phyloP scores from a whole-genome alignment of 2,113 vertebrate species.

The Aptenodytes forsteri region DNA sequence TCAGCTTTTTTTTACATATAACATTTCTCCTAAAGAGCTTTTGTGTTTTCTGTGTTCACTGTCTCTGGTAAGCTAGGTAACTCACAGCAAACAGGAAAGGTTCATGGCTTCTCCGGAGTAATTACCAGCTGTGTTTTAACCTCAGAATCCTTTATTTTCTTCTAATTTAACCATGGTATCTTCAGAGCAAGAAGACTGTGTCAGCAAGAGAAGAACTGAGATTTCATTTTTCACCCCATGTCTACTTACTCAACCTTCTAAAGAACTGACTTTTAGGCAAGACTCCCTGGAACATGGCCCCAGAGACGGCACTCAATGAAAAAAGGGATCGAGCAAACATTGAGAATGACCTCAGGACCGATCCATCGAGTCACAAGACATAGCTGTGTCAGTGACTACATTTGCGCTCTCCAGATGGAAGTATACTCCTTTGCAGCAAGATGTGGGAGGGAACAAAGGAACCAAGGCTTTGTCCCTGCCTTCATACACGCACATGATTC shows the following conservation, averaged over 20 bases:
- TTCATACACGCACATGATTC: not conserved
- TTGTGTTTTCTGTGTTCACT: not conserved
- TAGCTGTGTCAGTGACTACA: not conserved
- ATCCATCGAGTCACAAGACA: not conserved
- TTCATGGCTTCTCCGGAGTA: not conserved
- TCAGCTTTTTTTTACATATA: not conserved
- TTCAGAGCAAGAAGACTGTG: not conserved
- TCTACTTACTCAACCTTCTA: not conserved
- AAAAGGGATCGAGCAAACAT: not conserved
- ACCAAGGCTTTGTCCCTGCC: not conserved
- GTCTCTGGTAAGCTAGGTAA: not conserved
- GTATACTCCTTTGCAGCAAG: not conserved
- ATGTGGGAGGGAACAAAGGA: not conserved
- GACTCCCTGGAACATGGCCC: not conserved
- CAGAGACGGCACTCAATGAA: not conserved
- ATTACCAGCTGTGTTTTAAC: not conserved
- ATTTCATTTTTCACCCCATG: not conserved
- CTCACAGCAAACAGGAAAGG: not conserved
- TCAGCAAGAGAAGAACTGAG: not conserved
- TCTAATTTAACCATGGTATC: not conserved
- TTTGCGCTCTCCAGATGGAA: not conserved
- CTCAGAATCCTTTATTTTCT: not conserved
- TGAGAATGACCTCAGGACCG: not conserved
- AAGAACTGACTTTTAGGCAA: not conserved
- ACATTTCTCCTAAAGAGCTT: not conserved